Percentiles rank a stretch among this genome's conserved stretches.
Conservation (phyloP, 2,797 vertebrate species). For the Spinus pinus region DNA sequence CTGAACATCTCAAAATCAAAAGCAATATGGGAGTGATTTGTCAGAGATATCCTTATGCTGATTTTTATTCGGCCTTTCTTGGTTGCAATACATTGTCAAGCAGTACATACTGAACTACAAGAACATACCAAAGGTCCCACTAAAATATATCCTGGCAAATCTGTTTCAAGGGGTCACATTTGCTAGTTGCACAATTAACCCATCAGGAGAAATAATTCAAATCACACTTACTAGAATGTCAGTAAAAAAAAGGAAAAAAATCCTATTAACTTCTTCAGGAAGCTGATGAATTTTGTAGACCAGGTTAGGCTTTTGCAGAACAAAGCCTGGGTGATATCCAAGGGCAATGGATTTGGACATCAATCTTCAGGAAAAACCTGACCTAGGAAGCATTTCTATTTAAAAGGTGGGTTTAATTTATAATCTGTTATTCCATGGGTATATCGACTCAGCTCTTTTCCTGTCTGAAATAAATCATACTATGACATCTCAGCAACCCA, state of each 20-base stretch:
- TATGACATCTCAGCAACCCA: not conserved
- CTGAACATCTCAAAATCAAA: not conserved
- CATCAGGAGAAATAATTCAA: constrained; percentile 1
- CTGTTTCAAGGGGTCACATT: not conserved
- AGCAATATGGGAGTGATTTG: not conserved
- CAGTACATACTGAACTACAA: not conserved
- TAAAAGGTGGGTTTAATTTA: constrained; percentile 1
- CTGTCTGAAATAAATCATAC: not conserved
- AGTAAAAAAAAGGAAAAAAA: not conserved
- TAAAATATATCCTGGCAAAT: not conserved
- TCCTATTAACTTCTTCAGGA: not conserved
- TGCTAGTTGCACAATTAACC: not conserved
- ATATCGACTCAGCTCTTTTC: not conserved
- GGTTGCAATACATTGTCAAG: not conserved
- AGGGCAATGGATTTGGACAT: not conserved
- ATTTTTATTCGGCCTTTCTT: not conserved
- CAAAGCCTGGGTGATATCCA: not conserved
- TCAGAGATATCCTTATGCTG: not conserved
- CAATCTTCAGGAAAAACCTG: constrained; percentile 5
- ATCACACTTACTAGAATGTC: not conserved
- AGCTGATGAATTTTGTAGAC: not conserved
- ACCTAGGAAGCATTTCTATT: not conserved
- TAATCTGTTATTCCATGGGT: not conserved
- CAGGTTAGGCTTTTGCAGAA: not conserved
- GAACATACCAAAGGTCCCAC: not conserved